phyloP scores from a whole-genome alignment of 2,113 vertebrate species.

The Calypte anna region DNA sequence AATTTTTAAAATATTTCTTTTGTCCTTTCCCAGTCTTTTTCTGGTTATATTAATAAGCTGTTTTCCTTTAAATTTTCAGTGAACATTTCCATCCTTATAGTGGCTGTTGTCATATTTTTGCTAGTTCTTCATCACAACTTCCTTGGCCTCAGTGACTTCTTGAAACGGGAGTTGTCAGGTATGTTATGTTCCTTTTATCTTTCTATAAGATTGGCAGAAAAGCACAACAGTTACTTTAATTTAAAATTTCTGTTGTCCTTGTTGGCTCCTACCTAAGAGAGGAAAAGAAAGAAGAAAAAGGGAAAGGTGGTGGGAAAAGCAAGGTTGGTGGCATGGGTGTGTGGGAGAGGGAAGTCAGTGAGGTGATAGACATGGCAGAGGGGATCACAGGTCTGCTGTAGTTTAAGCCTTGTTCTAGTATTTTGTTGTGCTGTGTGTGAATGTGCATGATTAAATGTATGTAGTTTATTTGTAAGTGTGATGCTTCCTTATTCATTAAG shows the following conservation, averaged over 20 bases:
- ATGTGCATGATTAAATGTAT: background rate
- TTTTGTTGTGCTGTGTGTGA: background rate
- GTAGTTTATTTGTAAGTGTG: background rate
- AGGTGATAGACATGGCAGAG: background rate
- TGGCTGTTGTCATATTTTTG: constrained; percentile 87
- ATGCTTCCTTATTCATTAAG: background rate
- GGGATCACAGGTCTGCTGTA: background rate
- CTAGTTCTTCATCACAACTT: constrained; percentile 92
- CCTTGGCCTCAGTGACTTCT: constrained; percentile 89
- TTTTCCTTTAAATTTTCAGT: constrained; percentile 78
- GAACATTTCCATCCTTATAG: constrained; percentile 87
- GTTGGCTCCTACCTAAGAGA: background rate
- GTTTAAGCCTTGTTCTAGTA: background rate
- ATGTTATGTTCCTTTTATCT: background rate
- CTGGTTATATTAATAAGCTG: background rate
- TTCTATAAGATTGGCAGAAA: background rate
- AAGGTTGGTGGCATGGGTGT: background rate
- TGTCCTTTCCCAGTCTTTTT: background rate
- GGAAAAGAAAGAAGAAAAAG: background rate
- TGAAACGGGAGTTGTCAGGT: constrained; percentile 87
- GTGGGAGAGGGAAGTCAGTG: background rate
- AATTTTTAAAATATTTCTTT: background rate
- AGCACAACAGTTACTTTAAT: background rate
- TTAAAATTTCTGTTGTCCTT: background rate
- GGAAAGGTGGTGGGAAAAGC: background rate